Base-by-base conservation (phyloP, 2,797 vertebrate genomes). In the Merluccius polli region DNA sequence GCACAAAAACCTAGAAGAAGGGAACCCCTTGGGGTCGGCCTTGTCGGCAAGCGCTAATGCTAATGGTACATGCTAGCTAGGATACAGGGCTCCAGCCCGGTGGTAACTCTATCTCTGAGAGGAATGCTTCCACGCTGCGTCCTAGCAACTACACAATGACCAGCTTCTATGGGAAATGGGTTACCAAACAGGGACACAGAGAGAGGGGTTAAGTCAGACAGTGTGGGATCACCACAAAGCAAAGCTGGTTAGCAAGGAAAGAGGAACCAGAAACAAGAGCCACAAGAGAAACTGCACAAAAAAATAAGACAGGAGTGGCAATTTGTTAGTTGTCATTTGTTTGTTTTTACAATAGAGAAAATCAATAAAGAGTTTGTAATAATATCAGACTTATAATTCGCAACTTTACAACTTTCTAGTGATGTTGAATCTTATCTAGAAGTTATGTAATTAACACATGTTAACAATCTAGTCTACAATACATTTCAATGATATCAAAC, bases 161-260 rank as follows among this genome's bases (percentile, higher is more conserved):
- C 70, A 79, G 76, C 73, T 74, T 36, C 76, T 75, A 76, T 68
- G 63, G 36, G 65, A 79, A 81, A 81, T 65, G 73, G 75, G 59
- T 67, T 75, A 80, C 75, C 75, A 80, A 75, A 77, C 73, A 75
- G 68, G 84, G 75, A 72, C 41, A 82, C 71, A 78, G 16, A 36
- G 27, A 38, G 11, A 13, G 74, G 70, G 78, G 77, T 70, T 79
- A 74, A 85, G 77, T 87, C 38, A 31, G 76, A 88, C 33, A 35
- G 75, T 33, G 75, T 82, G 78, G 81, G 76, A 79, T 79, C 9
- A 44, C 87, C 78, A 81, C 33, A 79, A 75, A 83, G 89, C 88
- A 86, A 91, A 89, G 84, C 87, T 83, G 79, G 84, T 91, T 90
- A 91, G 88, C 82, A 84, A 75, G 86, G 79, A 76, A 81, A 73